Base-by-base conservation (phyloP, 2,888 invertebrate genomes). In the Drosophila meridionalis region DNA sequence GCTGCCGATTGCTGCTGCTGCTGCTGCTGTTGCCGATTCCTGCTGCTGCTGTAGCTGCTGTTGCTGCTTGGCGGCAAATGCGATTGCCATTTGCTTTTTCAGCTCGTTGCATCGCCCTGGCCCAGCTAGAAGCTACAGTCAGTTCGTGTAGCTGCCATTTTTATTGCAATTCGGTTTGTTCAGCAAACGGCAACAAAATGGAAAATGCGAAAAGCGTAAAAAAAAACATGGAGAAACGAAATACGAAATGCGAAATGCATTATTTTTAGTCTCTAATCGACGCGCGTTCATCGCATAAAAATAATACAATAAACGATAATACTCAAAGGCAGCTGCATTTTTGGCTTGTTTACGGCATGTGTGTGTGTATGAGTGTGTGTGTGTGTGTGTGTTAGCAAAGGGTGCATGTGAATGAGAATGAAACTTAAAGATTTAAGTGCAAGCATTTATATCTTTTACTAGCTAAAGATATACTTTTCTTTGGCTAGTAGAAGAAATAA, bases 251-350 rank as follows among this genome's bases (percentile, higher is more conserved):
- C 83, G 68, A 77, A 84, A 84, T 79, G 82, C 87, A 88, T 90
- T 87, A 88, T 90, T 87, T 87, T 86, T 82, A 90, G 87, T 86
- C 83, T 90, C 87, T 87, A 87, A 87, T 87, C 87, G 82, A 86
- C 78, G 90, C 89, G 90, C 90, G 87, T 90, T 90, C 87, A 87
- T 87, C 87, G 90, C 90, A 90, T 87, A 90, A 87, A 85, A 90
- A 88, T 87, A 87, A 87, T 88, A 90, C 83, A 88, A 90, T 87
- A 86, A 82, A 80, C 80, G 87, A 87, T 87, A 88, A 87, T 87
- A 83, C 89, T 48, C 60, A 42, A 50, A 71, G 76, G 67, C 87
- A 85, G 73, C 84, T 85, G 82, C 84, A 80, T 62, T 79, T 83
- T 69, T 69, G 60, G 67, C 65, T 79, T 28, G 30, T 63, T 58